These are phyloP conservation scores for Aphaenogaster floridana DNA, from an alignment of 1,140 invertebrate genomes.

Conservation along the genomic window DNA sequence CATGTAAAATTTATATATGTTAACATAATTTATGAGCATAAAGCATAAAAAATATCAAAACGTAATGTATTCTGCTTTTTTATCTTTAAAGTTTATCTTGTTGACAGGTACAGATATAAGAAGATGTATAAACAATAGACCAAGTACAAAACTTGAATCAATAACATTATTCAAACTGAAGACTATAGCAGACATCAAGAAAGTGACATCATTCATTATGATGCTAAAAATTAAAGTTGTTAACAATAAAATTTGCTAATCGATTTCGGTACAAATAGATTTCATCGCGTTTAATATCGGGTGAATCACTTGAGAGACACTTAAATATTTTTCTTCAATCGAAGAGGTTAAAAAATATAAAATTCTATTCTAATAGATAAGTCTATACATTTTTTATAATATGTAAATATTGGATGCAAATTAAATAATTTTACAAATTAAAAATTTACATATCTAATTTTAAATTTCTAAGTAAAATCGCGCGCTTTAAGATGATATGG, in stretches of 20 bases:
- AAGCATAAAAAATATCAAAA: slow-evolving; percentile 3
- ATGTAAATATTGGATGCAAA: not conserved
- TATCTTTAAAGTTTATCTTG: not conserved
- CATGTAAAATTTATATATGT: slow-evolving; percentile 9
- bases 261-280: not conserved
- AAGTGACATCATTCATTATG: not conserved
- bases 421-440: not conserved
- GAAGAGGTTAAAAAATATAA: not conserved
- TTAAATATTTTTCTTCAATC: slow-evolving; percentile 21
- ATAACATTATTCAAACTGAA: slow-evolving; percentile 7
- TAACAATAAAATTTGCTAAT: not conserved
- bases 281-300: not conserved
- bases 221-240: slow-evolving; percentile 10
- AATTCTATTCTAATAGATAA: not conserved
- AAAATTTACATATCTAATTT: not conserved
- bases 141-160: slow-evolving; percentile 2
- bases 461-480: not conserved
- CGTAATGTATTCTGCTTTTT: not conserved
- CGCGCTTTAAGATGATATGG: not conserved
- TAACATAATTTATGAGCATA: not conserved
- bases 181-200: not conserved
- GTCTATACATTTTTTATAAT: not conserved
- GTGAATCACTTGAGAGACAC: not conserved
- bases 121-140: not conserved
- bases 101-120: slow-evolving; percentile 3